Evolutionary conservation across 1,140 invertebrate genomes (phyloP).

Genomic region (Drosophila kepulauana): DNA sequence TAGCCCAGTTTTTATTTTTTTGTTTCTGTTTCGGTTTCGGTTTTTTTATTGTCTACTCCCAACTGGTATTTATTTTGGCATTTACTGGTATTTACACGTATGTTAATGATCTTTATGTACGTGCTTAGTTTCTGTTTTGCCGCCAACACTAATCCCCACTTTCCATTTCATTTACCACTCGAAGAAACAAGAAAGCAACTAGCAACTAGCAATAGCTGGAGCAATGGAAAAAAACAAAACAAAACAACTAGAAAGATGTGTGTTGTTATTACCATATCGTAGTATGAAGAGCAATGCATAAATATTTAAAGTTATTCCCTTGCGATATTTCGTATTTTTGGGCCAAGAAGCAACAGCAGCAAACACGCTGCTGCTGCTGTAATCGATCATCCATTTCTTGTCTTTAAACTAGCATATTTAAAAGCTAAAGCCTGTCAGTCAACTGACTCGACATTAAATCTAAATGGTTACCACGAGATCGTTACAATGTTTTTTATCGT

Average conservation of each 20-base stretch:
- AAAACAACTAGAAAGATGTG: conserved; percentile 12
- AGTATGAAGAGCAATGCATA: neutral
- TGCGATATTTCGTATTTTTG: conserved; percentile 1
- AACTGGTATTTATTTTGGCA: conserved; percentile 24
- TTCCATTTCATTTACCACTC: conserved; percentile 51
- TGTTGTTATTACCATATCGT: neutral
- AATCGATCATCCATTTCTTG: neutral
- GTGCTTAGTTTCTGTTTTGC: conserved; percentile 35
- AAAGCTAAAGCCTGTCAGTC: neutral
- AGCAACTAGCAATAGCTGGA: conserved; percentile 9
- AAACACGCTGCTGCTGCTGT: neutral
- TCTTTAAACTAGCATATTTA: neutral
- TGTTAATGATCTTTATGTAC: conserved; percentile 49
- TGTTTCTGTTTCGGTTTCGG: neutral
- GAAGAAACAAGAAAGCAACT: conserved; percentile 6
- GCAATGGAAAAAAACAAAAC: too few relatives aligned
- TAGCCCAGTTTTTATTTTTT: conserved; percentile 31
- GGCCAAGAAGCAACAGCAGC: neutral
- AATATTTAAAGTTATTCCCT: conserved; percentile 4
- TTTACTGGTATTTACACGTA: conserved; percentile 27
- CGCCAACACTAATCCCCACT: conserved; percentile 39
- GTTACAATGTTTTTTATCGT: neutral
- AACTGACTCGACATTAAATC: neutral
- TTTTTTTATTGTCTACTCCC: conserved; percentile 18
- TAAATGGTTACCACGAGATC: neutral